Conservation (phyloP, 2,113 vertebrate genomes). For the Scytalopus superciliaris region DNA sequence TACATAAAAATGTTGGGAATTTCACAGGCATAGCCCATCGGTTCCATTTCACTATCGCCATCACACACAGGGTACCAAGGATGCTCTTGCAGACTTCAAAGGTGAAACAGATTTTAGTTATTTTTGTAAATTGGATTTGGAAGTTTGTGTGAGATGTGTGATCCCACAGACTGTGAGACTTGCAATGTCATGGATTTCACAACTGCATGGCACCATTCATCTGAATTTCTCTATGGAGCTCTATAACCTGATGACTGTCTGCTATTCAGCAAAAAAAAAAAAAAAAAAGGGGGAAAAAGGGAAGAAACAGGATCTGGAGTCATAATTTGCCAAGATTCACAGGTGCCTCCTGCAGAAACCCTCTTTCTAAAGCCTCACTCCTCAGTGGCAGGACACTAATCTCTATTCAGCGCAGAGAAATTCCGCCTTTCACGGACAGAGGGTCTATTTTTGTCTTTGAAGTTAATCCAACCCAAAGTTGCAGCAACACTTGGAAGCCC, state of each 20-base stretch:
- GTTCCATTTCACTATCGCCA: not conserved
- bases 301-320: constrained; percentile 32
- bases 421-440: constrained; percentile 36
- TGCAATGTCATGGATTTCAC: constrained; percentile 10
- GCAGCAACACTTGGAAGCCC: constrained; percentile 56
- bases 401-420: constrained; percentile 62
- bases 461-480: constrained; percentile 47
- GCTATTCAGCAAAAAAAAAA: constrained; percentile 58
- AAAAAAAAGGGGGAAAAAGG: not conserved
- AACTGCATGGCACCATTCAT: constrained; percentile 52
- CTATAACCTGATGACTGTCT: constrained; percentile 51
- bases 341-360: constrained; percentile 70
- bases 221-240: constrained; percentile 36
- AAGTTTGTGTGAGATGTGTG: not conserved
- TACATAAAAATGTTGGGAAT: not conserved
- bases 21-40: not conserved
- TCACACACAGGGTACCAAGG: not conserved
- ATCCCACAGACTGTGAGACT: not conserved
- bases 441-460: constrained; percentile 68
- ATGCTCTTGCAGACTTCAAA: constrained; percentile 5
- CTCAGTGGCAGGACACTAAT: constrained; percentile 48
- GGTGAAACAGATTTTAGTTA: not conserved
- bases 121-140: not conserved
- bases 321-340: constrained; percentile 75
- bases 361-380: constrained; percentile 16